Percentiles rank a stretch among this genome's conserved stretches.
Conservation (phyloP, 2,888 invertebrate genomes). For the Bedellia somnulentella region DNA sequence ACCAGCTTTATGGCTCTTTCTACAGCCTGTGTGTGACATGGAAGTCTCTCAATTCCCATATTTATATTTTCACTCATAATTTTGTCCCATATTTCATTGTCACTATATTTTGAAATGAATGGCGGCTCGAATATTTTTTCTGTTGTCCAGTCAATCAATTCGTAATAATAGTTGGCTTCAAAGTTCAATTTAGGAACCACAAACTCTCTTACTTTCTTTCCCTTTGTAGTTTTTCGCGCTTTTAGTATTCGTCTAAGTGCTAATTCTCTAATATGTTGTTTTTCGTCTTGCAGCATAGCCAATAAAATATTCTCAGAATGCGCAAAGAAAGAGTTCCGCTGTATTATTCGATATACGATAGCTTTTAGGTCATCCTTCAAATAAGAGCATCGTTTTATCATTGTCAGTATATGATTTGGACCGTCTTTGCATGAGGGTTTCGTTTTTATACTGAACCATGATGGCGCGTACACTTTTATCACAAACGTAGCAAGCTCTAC, state of each 20-base stretch:
- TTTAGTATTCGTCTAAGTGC: not conserved
- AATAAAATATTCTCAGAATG: not conserved
- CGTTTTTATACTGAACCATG: not conserved
- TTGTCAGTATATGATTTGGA: not conserved
- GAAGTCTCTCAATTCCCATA: too few relatives aligned
- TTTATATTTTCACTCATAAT: too few relatives aligned
- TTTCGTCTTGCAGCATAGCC: not conserved
- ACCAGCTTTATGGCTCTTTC: too few relatives aligned
- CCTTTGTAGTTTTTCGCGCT: not conserved
- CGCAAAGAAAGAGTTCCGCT: not conserved
- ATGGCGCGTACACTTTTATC: not conserved
- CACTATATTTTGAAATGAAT: too few relatives aligned
- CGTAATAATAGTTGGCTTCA: not conserved
- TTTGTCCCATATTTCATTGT: too few relatives aligned
- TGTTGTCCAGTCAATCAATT: not conserved
- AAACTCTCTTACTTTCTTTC: not conserved
- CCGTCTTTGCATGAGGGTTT: not conserved
- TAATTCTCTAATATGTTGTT: not conserved
- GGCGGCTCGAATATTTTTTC: not conserved
- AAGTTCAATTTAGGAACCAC: not conserved
- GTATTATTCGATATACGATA: not conserved
- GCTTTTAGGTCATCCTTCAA: not conserved
- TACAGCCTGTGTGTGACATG: too few relatives aligned
- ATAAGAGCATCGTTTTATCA: not conserved
- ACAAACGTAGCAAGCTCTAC: not conserved